These are phyloP conservation scores for Tetrao urogallus DNA, from an alignment of 2,113 vertebrate species.

Conservation along the genomic window DNA sequence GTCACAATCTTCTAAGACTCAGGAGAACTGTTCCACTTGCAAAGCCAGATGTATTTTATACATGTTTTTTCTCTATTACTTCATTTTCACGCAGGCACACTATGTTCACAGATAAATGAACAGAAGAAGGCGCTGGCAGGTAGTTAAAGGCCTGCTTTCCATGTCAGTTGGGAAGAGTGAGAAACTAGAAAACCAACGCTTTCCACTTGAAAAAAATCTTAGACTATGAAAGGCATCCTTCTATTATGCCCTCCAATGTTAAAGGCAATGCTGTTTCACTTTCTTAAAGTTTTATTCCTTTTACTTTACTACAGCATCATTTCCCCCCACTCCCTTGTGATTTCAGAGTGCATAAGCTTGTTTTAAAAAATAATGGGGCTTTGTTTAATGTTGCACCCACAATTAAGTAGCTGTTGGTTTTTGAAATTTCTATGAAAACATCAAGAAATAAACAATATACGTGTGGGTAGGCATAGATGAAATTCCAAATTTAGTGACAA, in stretches of 20 bases:
- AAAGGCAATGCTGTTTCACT: neutral
- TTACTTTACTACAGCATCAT: neutral
- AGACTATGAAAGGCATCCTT: neutral
- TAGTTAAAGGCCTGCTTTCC: neutral
- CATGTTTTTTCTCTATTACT: neutral
- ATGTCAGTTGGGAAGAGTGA: neutral
- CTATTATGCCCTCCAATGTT: neutral
- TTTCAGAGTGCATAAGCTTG: neutral
- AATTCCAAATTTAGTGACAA: neutral
- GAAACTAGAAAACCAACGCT: neutral
- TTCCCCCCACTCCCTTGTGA: neutral
- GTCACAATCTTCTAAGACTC: neutral
- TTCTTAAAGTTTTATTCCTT: neutral
- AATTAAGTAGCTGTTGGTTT: neutral
- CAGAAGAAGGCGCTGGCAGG: neutral
- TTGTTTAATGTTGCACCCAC: neutral
- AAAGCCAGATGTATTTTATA: neutral
- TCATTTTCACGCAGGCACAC: neutral
- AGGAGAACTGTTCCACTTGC: neutral
- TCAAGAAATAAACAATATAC: neutral
- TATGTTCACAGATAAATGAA: neutral
- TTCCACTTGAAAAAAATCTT: neutral
- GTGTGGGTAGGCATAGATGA: neutral
- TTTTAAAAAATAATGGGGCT: neutral
- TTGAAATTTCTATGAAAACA: neutral